Conservation (phyloP, 2,797 vertebrate genomes). For the Ctenosaura bakeri region DNA sequence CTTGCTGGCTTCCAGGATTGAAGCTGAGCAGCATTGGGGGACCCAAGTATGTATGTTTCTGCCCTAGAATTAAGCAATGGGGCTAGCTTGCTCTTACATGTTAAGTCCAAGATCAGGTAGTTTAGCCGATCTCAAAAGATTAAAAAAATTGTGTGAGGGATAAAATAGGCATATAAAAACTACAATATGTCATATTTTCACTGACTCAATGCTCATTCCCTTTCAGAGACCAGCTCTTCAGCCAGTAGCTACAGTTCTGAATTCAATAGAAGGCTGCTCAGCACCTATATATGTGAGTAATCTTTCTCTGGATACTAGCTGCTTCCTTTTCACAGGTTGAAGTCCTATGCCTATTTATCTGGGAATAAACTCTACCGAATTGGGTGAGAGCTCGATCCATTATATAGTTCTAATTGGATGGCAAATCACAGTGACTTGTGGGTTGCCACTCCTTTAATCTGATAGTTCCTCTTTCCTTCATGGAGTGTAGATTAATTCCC, state of each 20-base stretch:
- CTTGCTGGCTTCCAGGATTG: too few relatives aligned
- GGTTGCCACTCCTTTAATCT: not conserved
- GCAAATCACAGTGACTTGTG: not conserved
- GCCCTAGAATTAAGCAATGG: not conserved
- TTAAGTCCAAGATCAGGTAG: constrained; percentile 4
- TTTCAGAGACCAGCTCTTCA: constrained; percentile 92
- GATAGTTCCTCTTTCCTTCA: not conserved
- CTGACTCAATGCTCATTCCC: constrained; percentile 41
- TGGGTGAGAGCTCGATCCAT: not conserved
- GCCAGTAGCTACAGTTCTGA: constrained; percentile 93
- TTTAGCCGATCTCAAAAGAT: constrained; percentile 54
- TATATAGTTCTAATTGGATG: not conserved
- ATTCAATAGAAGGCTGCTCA: constrained; percentile 93
- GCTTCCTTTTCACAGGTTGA: not conserved
- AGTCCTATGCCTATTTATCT: not conserved
- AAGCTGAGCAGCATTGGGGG: not conserved
- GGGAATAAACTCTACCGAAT: not conserved
- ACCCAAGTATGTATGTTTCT: not conserved
- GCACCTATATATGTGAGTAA: constrained; percentile 95
- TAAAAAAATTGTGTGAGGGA: constrained; percentile 28
- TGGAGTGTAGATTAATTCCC: not conserved
- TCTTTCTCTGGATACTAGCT: not conserved
- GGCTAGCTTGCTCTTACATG: not conserved
- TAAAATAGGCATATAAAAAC: constrained; percentile 4
- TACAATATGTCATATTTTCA: constrained; percentile 28